Base-by-base conservation (phyloP, 2,113 vertebrate species). In the Thamnophis sirtalis region DNA sequence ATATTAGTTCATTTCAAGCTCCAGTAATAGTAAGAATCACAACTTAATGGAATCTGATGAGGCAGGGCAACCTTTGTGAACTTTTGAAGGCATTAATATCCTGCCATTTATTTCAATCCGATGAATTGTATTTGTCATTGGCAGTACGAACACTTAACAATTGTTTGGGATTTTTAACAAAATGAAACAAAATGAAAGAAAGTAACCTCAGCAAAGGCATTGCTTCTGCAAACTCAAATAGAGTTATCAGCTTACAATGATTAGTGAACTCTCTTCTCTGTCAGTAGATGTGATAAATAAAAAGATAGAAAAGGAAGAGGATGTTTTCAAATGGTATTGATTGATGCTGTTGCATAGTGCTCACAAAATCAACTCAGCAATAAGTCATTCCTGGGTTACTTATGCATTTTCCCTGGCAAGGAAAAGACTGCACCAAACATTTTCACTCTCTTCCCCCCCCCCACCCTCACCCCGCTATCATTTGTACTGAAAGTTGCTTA, bases 51-150 rank as follows among this genome's bases (percentile, higher is more conserved):
- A 90, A 91, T 84, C 22, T 93, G 56, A 95, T 85, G 56, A 87
- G 88, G 85, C 15, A 68, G 91, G 91, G 43, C 22, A 60, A 38
- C 28, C 17, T 91, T 93, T 84, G 87, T 90, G 90, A 24, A 33
- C 15, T n/a, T 91, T 88, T 88, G 43, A 80, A 89, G 10, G 90
- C 73, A 89, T 92, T 89, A 60, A 51, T 48, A 85, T 89, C 51
- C 80, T 60, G 4, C 68, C 54, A 88, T 58, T 93, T 91, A 86
- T 2, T 92, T 53, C 88, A 9, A 92, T 92, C 63, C 89, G 80
- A 54, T 60, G 92, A 90, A 48, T 91, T 89, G 24, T 92, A 86
- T 93, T 96, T 93, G 85, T 9, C 90, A 5, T 68, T 4, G 22
- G 8, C 26, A 92, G 49, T 24, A 90, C 60, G 80, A 93, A 91